phyloP scores from a whole-genome alignment of 2,797 vertebrate genomes.

The Poeciliopsis turneri region DNA sequence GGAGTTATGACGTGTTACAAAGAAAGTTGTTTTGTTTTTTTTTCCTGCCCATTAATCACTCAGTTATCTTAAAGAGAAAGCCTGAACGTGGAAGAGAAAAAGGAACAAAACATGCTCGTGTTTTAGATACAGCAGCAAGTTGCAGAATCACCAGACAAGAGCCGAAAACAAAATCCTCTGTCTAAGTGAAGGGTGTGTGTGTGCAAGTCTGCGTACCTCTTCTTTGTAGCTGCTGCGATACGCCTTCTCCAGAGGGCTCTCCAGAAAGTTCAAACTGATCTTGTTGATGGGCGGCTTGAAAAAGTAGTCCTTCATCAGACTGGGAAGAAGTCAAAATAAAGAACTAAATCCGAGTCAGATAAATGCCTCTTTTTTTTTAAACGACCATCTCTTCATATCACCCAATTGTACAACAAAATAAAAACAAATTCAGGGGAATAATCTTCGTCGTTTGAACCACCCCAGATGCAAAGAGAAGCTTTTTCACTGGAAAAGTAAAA shows the following conservation, averaged over 20 bases:
- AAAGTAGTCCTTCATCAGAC: conserved; percentile 98
- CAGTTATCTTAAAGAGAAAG: not conserved
- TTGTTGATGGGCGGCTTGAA: conserved; percentile 99
- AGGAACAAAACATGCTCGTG: not conserved
- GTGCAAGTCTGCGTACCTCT: conserved; percentile 80
- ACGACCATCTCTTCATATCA: not conserved
- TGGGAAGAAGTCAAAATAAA: conserved; percentile 53
- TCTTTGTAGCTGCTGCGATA: conserved; percentile 94
- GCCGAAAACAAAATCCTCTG: not conserved
- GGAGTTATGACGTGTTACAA: not conserved
- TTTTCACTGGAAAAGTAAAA: not conserved
- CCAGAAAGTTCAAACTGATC: conserved; percentile 95
- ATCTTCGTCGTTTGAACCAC: not conserved
- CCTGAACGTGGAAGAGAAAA: not conserved
- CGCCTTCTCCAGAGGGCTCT: conserved; percentile 87
- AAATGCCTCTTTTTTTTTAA: not conserved
- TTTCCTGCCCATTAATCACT: not conserved
- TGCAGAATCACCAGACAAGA: not conserved
- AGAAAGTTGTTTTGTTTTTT: not conserved
- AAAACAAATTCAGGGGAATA: not conserved
- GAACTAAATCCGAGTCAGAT: not conserved
- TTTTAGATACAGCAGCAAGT: not conserved
- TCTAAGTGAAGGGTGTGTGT: conserved; percentile 1
- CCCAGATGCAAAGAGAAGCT: not conserved
- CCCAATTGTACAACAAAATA: not conserved